Conservation (phyloP, 2,888 invertebrate species). For the Caenorhabditis sulstoni region DNA sequence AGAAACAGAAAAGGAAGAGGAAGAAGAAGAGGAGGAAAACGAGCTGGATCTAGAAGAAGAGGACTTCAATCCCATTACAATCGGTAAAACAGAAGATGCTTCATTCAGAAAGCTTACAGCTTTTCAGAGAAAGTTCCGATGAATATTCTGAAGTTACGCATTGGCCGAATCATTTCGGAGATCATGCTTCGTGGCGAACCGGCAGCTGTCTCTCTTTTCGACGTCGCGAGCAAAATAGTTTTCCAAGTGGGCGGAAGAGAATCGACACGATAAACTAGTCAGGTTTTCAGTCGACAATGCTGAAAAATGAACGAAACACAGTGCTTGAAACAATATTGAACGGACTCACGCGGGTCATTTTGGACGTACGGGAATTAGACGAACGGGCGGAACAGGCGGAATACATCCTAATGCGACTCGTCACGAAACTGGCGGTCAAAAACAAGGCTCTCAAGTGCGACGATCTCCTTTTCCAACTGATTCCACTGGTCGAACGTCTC, state of each 20-base stretch:
- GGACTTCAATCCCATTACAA: constrained; percentile 44
- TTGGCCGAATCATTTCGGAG: constrained; percentile 32
- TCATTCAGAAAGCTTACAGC: too few species aligned
- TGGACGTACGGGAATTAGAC: constrained; percentile 29
- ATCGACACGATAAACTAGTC: too few species aligned
- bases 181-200: constrained; percentile 18
- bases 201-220: constrained; percentile 30
- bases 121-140: constrained; percentile 45
- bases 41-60: constrained; percentile 36
- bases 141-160: constrained; percentile 25
- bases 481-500: constrained; percentile 29
- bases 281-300: constrained; percentile 38
- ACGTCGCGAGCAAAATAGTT: constrained; percentile 43
- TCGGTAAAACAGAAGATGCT: constrained; percentile 16
- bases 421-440: constrained; percentile 36
- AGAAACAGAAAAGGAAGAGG: constrained; percentile 9
- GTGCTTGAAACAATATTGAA: constrained; percentile 19
- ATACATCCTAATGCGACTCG: constrained; percentile 22
- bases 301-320: constrained; percentile 26
- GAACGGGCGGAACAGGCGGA: constrained; percentile 19
- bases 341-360: constrained; percentile 23
- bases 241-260: not conserved
- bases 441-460: constrained; percentile 41
- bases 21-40: constrained; percentile 1
- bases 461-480: constrained; percentile 35